Evolutionary conservation across 92 coral and sea anemone genomes (phyloP), one percentile per base, ranked within the genome.

Genomic region (Palythoa grandis): DNA sequence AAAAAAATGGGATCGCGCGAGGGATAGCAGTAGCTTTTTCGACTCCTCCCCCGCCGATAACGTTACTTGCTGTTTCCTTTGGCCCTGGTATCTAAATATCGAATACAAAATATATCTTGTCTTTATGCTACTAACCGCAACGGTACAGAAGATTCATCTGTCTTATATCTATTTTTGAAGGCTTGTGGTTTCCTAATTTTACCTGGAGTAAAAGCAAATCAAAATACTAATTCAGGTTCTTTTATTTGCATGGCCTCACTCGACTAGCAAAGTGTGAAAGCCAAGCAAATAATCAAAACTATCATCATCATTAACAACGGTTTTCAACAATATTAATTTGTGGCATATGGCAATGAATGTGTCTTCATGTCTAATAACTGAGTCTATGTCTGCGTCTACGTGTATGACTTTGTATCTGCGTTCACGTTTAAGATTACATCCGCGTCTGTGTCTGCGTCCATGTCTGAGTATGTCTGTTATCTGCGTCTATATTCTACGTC

Each of bases 141-240:
- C 68, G 82, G 23, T 76, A 76, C 23, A 76, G 22, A 3, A 76
- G 68, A 25, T 76, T 76, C 82, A 76, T 76, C 68, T 76, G 82
- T 24, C 19, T 52, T 54, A 76, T 76, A 6, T 76, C 82, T 22
- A 20, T 54, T 14, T 76, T 11, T 1, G 66, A 52, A 3, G 82
- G 82, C 58, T 54, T 76, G 68, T 76, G 35, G 20, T 35, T 76
- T 76, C 82, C 82, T 2, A 76, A 56, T 54, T 76, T 24, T 7
- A 76, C 68, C 82, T 76, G 47, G 23, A 61, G 68, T 61, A 61
- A 61, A 52, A 50, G 5, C 8, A 50, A 29, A 73, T 73, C 1
- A 73, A 73, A 73, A 73, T 43, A 13, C 20, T 15, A 23, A 29
- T 29, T 29, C 35, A 29, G 35, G 35, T 29, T 29, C 35, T 29